Percentiles rank a stretch among this genome's conserved stretches.
Conservation (phyloP, 2,113 vertebrate species). For the Picathartes gymnocephalus region DNA sequence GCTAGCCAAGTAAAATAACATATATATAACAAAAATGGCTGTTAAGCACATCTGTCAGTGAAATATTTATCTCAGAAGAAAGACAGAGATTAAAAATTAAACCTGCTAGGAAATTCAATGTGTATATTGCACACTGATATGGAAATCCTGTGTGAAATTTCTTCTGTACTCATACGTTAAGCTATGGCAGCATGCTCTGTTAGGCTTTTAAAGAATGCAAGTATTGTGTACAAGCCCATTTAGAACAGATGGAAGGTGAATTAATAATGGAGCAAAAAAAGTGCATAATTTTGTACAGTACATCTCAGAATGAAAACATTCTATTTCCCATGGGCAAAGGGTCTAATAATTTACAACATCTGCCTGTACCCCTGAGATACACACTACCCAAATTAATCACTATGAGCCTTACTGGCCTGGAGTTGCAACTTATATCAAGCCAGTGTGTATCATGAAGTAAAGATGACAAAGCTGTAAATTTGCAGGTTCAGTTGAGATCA, state of each 20-base stretch:
- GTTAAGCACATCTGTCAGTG: background rate
- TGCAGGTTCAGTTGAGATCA: background rate
- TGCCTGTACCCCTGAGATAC: background rate
- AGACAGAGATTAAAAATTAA: background rate
- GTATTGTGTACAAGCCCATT: background rate
- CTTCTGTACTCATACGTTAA: background rate
- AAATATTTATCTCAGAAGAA: background rate
- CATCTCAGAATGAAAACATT: background rate
- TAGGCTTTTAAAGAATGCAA: background rate
- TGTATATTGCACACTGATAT: background rate
- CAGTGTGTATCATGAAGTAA: background rate
- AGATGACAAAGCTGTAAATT: constrained; percentile 14
- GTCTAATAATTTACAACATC: constrained; percentile 30
- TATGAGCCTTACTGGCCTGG: background rate
- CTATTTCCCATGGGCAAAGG: constrained; percentile 31
- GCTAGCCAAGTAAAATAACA: background rate
- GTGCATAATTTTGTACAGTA: background rate
- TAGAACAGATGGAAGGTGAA: constrained; percentile 9
- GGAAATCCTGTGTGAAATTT: background rate
- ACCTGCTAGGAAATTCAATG: background rate
- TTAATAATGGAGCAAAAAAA: constrained; percentile 5
- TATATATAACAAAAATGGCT: background rate
- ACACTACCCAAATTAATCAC: constrained; percentile 39
- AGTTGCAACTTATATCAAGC: background rate
- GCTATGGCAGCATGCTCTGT: background rate